phyloP scores from a whole-genome alignment of 2,888 invertebrate genomes.

The Pegoplata infirma region DNA sequence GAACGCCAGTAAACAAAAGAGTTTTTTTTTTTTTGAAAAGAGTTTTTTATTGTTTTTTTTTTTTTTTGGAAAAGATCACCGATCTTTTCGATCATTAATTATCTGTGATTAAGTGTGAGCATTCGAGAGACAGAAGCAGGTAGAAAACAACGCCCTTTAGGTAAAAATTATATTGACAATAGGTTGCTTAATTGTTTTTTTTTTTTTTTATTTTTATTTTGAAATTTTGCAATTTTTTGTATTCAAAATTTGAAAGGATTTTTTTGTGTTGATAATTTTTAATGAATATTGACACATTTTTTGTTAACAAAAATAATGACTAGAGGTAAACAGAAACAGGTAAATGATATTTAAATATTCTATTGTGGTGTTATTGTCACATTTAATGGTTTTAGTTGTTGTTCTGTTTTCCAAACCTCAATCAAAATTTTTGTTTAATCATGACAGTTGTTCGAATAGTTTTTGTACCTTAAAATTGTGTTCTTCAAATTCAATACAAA shows the following conservation, averaged over 20 bases:
- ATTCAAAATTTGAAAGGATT: slow-evolving; percentile 7
- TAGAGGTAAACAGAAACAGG: neutral
- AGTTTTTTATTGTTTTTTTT: slow-evolving; percentile 4
- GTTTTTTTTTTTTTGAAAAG: neutral
- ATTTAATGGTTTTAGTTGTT: slow-evolving; percentile 5
- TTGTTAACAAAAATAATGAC: slow-evolving; percentile 3
- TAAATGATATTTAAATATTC: neutral
- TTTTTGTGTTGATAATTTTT: slow-evolving; percentile 13
- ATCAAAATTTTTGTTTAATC: slow-evolving; percentile 21
- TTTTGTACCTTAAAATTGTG: no score
- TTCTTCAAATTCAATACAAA: no score
- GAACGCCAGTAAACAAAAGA: no score
- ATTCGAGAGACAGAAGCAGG: slow-evolving; percentile 33
- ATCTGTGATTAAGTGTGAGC: neutral
- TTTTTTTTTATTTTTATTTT: neutral
- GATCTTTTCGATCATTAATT: slow-evolving; percentile 30
- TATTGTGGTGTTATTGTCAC: neutral
- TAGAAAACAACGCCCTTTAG: slow-evolving; percentile 24
- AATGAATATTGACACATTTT: slow-evolving; percentile 43
- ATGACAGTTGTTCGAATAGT: slow-evolving; percentile 4
- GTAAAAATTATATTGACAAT: neutral
- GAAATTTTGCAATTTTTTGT: slow-evolving; percentile 14
- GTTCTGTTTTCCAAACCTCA: neutral
- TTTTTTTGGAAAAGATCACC: slow-evolving; percentile 17
- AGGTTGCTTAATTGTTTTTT: neutral